These are phyloP conservation scores for Piscicola geometra DNA, from an alignment of 2,888 invertebrate species.

Conservation along the genomic window DNA sequence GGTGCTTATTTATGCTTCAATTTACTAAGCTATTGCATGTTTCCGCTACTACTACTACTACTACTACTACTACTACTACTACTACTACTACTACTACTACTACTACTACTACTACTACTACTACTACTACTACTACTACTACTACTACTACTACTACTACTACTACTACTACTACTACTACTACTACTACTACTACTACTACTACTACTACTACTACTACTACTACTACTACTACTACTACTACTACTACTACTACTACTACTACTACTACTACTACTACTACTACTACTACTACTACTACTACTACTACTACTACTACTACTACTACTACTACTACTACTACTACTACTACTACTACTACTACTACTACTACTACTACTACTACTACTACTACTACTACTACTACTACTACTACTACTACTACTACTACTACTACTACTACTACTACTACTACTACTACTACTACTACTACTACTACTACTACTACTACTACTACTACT, in stretches of 20 bases:
- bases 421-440: constrained; percentile 24
- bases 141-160: constrained; percentile 38
- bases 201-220: constrained; percentile 39
- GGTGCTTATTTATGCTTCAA: too few species aligned
- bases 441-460: constrained; percentile 24
- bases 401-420: constrained; percentile 24
- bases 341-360: constrained; percentile 24
- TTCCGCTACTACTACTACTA: constrained; percentile 24
- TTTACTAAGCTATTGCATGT: too few species aligned
- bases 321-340: constrained; percentile 24
- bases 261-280: constrained; percentile 42
- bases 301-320: constrained; percentile 24
- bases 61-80: constrained; percentile 38
- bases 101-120: constrained; percentile 43
- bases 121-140: constrained; percentile 38
- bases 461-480: constrained; percentile 22
- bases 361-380: constrained; percentile 24
- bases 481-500: constrained; percentile 24
- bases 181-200: constrained; percentile 46
- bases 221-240: constrained; percentile 38
- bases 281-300: constrained; percentile 24
- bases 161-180: constrained; percentile 37
- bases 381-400: constrained; percentile 24
- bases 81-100: constrained; percentile 43
- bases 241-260: constrained; percentile 41